Percentiles rank a stretch among this genome's conserved stretches.
Conservation (phyloP, 1,140 invertebrate genomes). For the Acyrthosiphon pisum region DNA sequence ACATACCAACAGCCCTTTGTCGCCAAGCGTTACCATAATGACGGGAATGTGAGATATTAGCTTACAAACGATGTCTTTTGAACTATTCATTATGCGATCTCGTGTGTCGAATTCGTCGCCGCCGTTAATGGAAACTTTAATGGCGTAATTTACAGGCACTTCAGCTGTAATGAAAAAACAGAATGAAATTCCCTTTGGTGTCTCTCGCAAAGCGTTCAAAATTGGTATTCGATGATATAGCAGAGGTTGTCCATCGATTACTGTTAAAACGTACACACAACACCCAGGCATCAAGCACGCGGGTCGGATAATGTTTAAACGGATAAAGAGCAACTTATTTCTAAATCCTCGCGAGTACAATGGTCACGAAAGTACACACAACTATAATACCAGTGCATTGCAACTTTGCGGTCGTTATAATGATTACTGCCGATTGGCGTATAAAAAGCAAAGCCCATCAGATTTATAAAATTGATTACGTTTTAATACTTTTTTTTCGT, state of each 20-base stretch:
- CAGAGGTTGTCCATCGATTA: neutral
- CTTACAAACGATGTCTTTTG: constrained; percentile 45
- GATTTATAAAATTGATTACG: neutral
- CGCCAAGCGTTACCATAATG: constrained; percentile 59
- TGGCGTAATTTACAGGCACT: constrained; percentile 42
- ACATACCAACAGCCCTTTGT: constrained; percentile 59
- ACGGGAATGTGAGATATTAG: constrained; percentile 57
- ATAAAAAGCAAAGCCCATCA: neutral
- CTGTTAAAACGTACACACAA: neutral
- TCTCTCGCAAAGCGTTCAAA: neutral
- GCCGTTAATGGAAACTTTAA: constrained; percentile 56
- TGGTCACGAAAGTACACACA: neutral
- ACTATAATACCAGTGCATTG: neutral
- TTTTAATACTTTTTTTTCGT: neutral
- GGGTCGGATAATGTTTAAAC: neutral
- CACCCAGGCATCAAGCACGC: neutral
- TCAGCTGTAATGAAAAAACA: constrained; percentile 28
- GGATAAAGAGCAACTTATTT: neutral
- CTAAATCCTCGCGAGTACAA: neutral
- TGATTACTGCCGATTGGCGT: neutral
- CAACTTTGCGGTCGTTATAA: neutral
- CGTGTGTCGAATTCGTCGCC: constrained; percentile 46
- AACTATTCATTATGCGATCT: constrained; percentile 47
- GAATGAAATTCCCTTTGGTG: constrained; percentile 1
- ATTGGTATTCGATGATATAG: neutral